phyloP scores from a whole-genome alignment of 1,140 invertebrate species.

The Yoshiicerus persimilis region DNA sequence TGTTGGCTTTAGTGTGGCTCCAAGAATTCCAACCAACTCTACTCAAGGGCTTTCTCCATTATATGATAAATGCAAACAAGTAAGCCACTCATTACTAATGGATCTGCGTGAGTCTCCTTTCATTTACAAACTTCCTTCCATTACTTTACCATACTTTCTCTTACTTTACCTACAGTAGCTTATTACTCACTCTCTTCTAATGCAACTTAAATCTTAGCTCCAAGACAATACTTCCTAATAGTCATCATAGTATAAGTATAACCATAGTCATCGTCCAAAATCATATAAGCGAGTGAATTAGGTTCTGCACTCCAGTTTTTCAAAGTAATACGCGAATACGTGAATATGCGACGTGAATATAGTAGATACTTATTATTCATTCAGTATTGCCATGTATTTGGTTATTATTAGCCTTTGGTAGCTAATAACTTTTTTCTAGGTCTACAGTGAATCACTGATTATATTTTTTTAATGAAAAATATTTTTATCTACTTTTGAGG shows the following conservation, averaged over 20 bases:
- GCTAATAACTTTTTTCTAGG: no score
- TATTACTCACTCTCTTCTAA: neutral
- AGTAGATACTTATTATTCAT: no score
- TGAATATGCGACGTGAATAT: no score
- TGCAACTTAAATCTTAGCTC: neutral
- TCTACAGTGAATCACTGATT: no score
- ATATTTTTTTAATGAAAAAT: no score
- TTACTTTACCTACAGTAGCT: neutral
- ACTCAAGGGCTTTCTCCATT: neutral
- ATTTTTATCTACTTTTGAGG: no score
- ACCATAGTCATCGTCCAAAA: neutral
- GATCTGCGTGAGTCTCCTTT: neutral
- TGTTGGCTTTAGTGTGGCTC: neutral
- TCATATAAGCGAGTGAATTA: neutral
- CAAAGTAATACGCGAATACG: no score
- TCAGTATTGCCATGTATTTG: no score
- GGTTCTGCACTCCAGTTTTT: neutral
- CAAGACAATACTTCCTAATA: neutral
- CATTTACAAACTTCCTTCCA: neutral
- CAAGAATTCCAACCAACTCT: neutral
- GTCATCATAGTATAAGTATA: no score
- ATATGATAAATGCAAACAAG: conserved; percentile 9
- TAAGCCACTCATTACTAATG: conserved; percentile 10
- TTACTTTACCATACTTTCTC: neutral
- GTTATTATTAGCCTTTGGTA: no score